A percentile compares a stretch with the other conserved stretches of the same genome.
Conservation (phyloP, 2,113 vertebrate species). For the Opisthocomus hoazin region DNA sequence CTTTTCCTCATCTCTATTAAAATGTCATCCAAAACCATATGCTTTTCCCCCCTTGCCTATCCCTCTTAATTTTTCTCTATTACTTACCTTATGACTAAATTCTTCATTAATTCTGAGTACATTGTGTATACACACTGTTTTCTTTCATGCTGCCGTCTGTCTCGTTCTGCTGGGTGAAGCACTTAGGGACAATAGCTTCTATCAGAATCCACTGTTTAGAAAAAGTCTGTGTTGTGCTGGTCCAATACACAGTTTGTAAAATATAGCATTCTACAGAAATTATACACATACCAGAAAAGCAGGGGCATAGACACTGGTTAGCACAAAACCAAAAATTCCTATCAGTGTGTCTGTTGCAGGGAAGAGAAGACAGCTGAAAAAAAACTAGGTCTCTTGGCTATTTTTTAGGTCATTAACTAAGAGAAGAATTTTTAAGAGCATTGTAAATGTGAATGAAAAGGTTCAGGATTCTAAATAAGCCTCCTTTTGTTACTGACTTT, state of each 20-base stretch:
- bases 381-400: fast-evolving
- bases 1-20: neutral
- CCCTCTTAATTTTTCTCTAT: neutral
- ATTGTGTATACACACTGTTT: conserved; percentile 2
- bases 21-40: neutral
- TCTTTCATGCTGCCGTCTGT: neutral
- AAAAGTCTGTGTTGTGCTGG: neutral
- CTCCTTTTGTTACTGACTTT: neutral
- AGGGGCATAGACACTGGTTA: neutral
- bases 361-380: neutral
- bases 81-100: neutral
- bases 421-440: neutral
- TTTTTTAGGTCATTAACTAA: neutral
- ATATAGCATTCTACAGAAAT: neutral
- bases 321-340: fast-evolving
- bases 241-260: neutral
- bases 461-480: neutral
- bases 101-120: conserved; percentile 11
- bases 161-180: neutral
- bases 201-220: neutral
- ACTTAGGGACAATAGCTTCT: neutral
- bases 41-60: neutral
- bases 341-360: neutral
- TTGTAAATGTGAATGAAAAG: neutral
- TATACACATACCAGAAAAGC: neutral